Evolutionary conservation across 1,140 invertebrate species (phyloP).

Genomic region (Drosophila saltans): DNA sequence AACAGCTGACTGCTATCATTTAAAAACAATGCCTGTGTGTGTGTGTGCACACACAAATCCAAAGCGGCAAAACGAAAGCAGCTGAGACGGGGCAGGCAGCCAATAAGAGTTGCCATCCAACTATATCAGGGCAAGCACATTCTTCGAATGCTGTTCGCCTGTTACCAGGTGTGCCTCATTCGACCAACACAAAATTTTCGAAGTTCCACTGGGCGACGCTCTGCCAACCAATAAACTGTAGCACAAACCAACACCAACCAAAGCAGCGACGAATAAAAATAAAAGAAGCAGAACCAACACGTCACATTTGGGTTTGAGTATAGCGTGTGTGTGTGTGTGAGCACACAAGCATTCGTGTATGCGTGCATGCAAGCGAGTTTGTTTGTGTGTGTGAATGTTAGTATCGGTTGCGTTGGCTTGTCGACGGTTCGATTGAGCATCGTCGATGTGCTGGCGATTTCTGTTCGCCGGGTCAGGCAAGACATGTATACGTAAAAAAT

Average conservation of each 20-base stretch:
- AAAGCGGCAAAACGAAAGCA: slow-evolving; percentile 48
- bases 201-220: slow-evolving; percentile 77
- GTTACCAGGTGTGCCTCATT: slow-evolving; percentile 75
- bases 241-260: slow-evolving; percentile 67
- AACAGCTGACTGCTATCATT: slow-evolving; percentile 76
- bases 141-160: slow-evolving; percentile 63
- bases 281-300: slow-evolving; percentile 69
- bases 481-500: slow-evolving; percentile 11
- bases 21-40: slow-evolving; percentile 53
- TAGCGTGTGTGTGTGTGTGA: slow-evolving; percentile 19
- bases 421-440: slow-evolving; percentile 59
- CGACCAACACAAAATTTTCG: slow-evolving; percentile 83
- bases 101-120: slow-evolving; percentile 83
- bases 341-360: slow-evolving; percentile 15
- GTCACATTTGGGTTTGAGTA: slow-evolving; percentile 43
- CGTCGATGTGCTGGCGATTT: slow-evolving; percentile 12
- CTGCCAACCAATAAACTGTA: slow-evolving; percentile 81
- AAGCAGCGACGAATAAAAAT: slow-evolving; percentile 68
- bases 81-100: slow-evolving; percentile 64
- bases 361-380: background rate
- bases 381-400: slow-evolving; percentile 12
- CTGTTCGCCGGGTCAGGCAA: slow-evolving; percentile 26
- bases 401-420: slow-evolving; percentile 49
- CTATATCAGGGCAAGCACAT: slow-evolving; percentile 77
- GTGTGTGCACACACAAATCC: slow-evolving; percentile 40